Conservation (phyloP, 2,113 vertebrate genomes). For the Melanerpes aurifrons region DNA sequence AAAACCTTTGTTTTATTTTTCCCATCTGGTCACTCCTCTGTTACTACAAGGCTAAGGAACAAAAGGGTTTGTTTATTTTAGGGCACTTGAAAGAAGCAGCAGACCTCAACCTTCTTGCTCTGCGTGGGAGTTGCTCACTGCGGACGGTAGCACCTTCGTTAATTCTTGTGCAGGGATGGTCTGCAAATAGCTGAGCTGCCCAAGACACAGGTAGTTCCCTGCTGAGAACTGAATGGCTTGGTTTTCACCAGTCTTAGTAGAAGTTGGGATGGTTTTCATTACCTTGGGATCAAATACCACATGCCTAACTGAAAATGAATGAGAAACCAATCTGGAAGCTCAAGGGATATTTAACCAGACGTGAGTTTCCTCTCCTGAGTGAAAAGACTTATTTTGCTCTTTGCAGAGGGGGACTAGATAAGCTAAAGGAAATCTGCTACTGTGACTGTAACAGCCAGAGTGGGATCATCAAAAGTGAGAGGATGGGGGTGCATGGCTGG, state of each 20-base stretch:
- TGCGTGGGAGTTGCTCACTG: background rate
- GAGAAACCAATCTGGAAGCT: background rate
- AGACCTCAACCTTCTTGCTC: background rate
- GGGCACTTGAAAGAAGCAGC: conserved; percentile 1
- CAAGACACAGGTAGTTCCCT: background rate
- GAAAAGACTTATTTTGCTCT: background rate
- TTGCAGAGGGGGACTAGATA: background rate
- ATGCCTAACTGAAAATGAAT: background rate
- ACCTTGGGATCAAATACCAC: background rate
- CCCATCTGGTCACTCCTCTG: conserved; percentile 25
- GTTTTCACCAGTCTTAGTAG: background rate
- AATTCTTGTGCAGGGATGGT: background rate
- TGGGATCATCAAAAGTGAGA: background rate
- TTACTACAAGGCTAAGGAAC: conserved; percentile 18
- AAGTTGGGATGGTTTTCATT: background rate
- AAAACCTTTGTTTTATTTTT: conserved; percentile 49
- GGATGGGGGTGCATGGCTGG: background rate
- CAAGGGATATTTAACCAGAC: background rate
- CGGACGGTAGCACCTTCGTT: background rate
- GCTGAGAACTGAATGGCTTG: background rate
- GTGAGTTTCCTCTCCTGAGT: background rate
- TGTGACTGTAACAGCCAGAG: background rate
- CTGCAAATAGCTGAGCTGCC: background rate
- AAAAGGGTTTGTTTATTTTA: conserved; percentile 32
- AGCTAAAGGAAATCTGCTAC: background rate